phyloP scores from a whole-genome alignment of 2,888 invertebrate genomes.

The Drosophila meridionalis region DNA sequence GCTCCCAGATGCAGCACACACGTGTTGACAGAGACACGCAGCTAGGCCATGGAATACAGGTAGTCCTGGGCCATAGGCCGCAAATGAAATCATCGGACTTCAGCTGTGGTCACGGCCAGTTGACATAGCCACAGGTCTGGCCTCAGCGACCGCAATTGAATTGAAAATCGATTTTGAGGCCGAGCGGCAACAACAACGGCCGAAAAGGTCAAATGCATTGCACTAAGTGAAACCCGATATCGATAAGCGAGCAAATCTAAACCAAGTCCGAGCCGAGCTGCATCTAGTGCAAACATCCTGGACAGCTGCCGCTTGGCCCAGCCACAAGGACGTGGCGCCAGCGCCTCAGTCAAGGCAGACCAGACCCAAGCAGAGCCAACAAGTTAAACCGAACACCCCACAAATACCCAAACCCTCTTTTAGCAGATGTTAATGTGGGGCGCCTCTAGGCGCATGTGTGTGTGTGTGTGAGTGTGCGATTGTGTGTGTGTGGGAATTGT shows the following conservation, averaged over 20 bases:
- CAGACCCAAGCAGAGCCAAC: slow-evolving; percentile 32
- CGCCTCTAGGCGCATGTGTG: slow-evolving; percentile 5
- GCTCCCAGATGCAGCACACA: slow-evolving; percentile 24
- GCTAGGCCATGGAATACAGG: slow-evolving; percentile 30
- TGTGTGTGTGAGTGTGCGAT: slow-evolving; percentile 21
- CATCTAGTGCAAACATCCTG: slow-evolving; percentile 66
- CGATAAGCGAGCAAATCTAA: slow-evolving; percentile 45
- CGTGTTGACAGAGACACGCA: slow-evolving; percentile 57
- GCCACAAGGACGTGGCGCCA: neutral
- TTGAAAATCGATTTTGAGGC: slow-evolving; percentile 64
- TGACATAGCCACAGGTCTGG: slow-evolving; percentile 60
- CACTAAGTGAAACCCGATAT: slow-evolving; percentile 60
- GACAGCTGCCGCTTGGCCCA: slow-evolving; percentile 5
- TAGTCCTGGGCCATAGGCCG: slow-evolving; percentile 38
- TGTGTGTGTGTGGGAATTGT: slow-evolving; percentile 67
- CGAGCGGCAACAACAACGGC: slow-evolving; percentile 1
- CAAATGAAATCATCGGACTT: slow-evolving; percentile 73
- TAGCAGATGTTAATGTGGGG: slow-evolving; percentile 53
- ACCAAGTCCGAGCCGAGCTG: slow-evolving; percentile 32
- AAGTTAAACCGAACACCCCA: slow-evolving; percentile 25
- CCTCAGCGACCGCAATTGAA: slow-evolving; percentile 44
- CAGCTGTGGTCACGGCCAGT: slow-evolving; percentile 70
- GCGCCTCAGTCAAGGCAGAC: slow-evolving; percentile 40
- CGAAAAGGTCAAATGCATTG: slow-evolving; percentile 64
- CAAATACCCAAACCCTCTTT: slow-evolving; percentile 14